Evolutionary conservation across 2,888 invertebrate genomes (phyloP), one percentile per base, ranked within the genome.

Genomic region (Drosophila histrio): DNA sequence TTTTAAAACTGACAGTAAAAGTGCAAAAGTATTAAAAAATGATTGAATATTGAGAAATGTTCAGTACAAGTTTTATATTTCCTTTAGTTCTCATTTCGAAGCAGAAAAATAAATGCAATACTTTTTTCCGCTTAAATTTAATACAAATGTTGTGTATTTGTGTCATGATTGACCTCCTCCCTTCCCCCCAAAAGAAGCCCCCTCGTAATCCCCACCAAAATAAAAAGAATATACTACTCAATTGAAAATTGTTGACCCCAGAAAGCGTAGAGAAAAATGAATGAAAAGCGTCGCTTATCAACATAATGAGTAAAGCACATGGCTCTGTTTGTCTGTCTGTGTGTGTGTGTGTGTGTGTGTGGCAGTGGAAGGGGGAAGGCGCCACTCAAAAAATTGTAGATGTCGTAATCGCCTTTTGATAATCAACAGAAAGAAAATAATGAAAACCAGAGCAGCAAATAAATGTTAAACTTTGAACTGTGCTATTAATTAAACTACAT

Each of bases 391-490:
- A 70, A 52, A n/a, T n/a, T 70, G 21, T 83, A 59, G 71, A 85
- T 83, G 86, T 83, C 82, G 82, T 88, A 83, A 83, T 83, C 88
- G 77, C 52, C 53, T 60, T 54, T 50, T 65, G 65, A 80, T 80
- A 82, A 77, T 80, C 70, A 58, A 66, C 28, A 43, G 62, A 60
- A 46, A 50, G 66, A 15, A 9, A 28, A 44, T n/a, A n/a, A n/a
- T n/a, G n/a, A 24, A 34, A 63, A 59, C 39, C 39, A 52, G 30
- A 67, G 38, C 62, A 59, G 46, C 65, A 68, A 65, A 60, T 19
- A 66, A 71, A 85, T 86, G 71, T 82, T 89, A 68, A 89, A 72
- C 89, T 86, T 79, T 88, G 87, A 87, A 83, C 88, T 87, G 71
- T 72, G 77, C 79, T 81, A 77, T 87, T 88, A 86, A 87, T 87